Conservation (phyloP, 1,140 invertebrate species). For the Patella vulgata region DNA sequence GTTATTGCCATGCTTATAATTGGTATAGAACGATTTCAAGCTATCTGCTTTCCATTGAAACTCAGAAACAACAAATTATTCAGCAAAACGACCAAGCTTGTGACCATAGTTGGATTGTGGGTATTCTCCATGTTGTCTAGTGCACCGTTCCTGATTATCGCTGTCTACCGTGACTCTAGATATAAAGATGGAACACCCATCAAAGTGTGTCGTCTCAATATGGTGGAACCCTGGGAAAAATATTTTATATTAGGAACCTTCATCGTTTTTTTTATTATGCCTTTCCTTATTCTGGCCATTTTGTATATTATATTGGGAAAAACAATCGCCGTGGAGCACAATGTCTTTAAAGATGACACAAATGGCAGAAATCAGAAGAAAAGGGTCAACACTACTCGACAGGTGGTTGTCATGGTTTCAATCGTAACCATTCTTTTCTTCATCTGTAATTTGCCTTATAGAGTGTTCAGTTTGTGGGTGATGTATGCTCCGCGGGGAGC, state of each 20-base stretch:
- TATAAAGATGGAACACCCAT: conserved; percentile 15
- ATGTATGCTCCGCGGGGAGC: conserved; percentile 74
- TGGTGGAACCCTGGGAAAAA: conserved; percentile 76
- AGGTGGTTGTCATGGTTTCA: conserved; percentile 84
- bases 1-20: conserved; percentile 88
- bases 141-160: conserved; percentile 65
- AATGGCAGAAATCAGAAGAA: conserved; percentile 71
- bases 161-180: conserved; percentile 8
- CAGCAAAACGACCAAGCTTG: conserved; percentile 83
- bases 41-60: conserved; percentile 89
- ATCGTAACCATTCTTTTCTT: conserved; percentile 90
- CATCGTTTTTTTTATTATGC: conserved; percentile 84
- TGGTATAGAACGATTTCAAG: conserved; percentile 90
- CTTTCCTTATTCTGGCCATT: conserved; percentile 80
- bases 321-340: conserved; percentile 17
- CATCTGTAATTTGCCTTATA: conserved; percentile 85
- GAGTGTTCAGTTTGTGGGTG: conserved; percentile 76
- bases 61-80: conserved; percentile 92
- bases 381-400: conserved; percentile 47
- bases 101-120: conserved; percentile 79
- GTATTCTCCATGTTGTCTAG: conserved; percentile 83
- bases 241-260: conserved; percentile 83
- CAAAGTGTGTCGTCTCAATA: conserved; percentile 20
- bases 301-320: conserved; percentile 74
- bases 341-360: not conserved